Evolutionary conservation across 2,113 vertebrate species (phyloP), one percentile per base, ranked within the genome.

Genomic region (Cyprinodon tularosa): DNA sequence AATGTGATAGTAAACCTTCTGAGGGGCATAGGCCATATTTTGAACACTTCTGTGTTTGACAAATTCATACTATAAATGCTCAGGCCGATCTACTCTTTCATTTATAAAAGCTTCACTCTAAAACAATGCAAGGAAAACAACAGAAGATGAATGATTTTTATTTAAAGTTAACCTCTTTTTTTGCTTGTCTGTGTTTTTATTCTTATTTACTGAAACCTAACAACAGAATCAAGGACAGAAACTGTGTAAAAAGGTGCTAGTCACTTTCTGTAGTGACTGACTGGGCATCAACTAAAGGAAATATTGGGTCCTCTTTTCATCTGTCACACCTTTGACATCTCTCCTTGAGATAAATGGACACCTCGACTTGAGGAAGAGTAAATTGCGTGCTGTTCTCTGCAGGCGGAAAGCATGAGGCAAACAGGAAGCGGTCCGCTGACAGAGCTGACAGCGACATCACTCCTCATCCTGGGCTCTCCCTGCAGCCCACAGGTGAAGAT

Each of bases 261-360:
- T 62, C 17, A 20, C 40, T 71, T 79, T 78, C 53, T 86, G 42
- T 75, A 66, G 37, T 44, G 57, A 15, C 75, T 86, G 80, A 76
- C 61, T 80, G 72, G 50, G 29, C 86, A 83, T 48, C 12, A 63
- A 4, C n/a, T 75, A 63, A 73, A 90, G 82, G 82, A 90, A 89
- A 82, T 63, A 77, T 83, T 57, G 17, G 62, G 37, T 77, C 78
- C 85, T 90, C 87, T 86, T 87, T 67, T 86, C 86, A 90, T 91
- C 78, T 29, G 88, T 94, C 90, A 93, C 60, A 69, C 50, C 83
- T 94, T 87, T 94, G 93, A 93, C 91, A 94, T 72, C 72, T 80
- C 87, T 82, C 73, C 73, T 90, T 82, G 80, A 94, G 88, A 94
- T 93, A 94, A 94, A 94, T 91, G 86, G 84, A 92, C 90, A 83